These are phyloP conservation scores for Clinocottus analis DNA, from an alignment of 2,113 vertebrate genomes.

Conservation along the genomic window DNA sequence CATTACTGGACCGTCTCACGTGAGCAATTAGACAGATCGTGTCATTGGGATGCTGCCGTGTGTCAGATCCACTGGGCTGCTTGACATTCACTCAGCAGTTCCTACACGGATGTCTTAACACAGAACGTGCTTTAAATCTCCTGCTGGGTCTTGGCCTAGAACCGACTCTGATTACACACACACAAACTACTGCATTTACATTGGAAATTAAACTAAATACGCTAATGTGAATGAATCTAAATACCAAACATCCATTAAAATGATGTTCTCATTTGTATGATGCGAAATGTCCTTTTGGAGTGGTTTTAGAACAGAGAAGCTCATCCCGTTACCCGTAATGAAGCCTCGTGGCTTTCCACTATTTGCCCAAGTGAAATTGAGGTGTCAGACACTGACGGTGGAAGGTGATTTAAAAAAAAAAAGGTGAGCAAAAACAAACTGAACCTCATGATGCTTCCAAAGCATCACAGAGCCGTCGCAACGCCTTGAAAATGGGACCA, in stretches of 20 bases:
- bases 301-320: neutral
- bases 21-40: neutral
- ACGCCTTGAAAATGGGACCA: constrained; percentile 43
- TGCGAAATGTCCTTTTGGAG: neutral
- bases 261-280: neutral
- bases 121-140: constrained; percentile 22
- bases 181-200: neutral
- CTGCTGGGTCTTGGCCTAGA: neutral
- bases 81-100: constrained; percentile 21
- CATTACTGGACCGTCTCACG: no score
- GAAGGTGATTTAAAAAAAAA: no score
- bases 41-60: constrained; percentile 2
- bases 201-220: neutral
- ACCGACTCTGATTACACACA: constrained; percentile 1
- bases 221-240: neutral
- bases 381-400: neutral
- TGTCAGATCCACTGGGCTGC: neutral
- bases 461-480: constrained; percentile 14
- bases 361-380: constrained; percentile 17
- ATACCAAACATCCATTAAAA: constrained; percentile 9
- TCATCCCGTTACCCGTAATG: neutral
- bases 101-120: constrained; percentile 9
- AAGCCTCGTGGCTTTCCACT: neutral
- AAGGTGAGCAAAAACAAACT: no score
- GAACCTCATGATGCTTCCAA: constrained; percentile 30